These are phyloP conservation scores for Siderastrea siderea DNA, from an alignment of 92 coral and sea anemone species.

Conservation along the genomic window DNA sequence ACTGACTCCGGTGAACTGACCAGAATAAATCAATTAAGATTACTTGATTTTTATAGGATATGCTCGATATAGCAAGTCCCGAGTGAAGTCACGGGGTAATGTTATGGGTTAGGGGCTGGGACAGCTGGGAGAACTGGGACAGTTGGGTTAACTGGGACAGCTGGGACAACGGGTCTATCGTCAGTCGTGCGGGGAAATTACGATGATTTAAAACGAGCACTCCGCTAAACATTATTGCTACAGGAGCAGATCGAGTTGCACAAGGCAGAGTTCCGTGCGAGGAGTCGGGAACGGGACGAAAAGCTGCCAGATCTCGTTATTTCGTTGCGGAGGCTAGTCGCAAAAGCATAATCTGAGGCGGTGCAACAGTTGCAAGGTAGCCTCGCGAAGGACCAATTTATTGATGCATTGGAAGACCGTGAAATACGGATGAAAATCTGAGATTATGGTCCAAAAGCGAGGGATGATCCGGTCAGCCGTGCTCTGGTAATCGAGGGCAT, in stretches of 20 bases:
- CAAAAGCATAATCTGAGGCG: conserved; percentile 7
- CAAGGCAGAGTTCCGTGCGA: conserved; percentile 2
- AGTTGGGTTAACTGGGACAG: no score
- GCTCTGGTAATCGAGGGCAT: conserved; percentile 42
- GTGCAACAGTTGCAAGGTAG: background rate
- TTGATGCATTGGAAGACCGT: conserved; percentile 35
- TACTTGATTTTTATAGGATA: no score
- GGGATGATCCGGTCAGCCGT: conserved; percentile 12
- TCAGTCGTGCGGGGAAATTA: background rate
- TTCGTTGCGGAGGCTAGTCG: conserved; percentile 5
- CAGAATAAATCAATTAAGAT: no score
- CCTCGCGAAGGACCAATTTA: conserved; percentile 41
- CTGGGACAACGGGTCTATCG: background rate
- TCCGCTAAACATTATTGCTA: background rate
- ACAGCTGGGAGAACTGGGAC: no score
- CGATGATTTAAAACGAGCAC: background rate
- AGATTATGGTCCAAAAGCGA: conserved; percentile 2
- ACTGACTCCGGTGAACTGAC: no score
- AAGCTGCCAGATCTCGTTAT: conserved; percentile 28
- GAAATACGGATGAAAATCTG: conserved; percentile 24
- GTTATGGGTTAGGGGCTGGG: no score
- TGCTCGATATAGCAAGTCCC: no score
- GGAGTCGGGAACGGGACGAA: conserved; percentile 5
- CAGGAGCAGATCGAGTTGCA: conserved; percentile 9
- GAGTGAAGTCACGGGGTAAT: no score